A percentile compares a stretch with the other conserved stretches of the same genome.
These are phyloP conservation scores for Drosophila auraria DNA, from an alignment of 1,140 invertebrate genomes.

Conservation along the genomic window DNA sequence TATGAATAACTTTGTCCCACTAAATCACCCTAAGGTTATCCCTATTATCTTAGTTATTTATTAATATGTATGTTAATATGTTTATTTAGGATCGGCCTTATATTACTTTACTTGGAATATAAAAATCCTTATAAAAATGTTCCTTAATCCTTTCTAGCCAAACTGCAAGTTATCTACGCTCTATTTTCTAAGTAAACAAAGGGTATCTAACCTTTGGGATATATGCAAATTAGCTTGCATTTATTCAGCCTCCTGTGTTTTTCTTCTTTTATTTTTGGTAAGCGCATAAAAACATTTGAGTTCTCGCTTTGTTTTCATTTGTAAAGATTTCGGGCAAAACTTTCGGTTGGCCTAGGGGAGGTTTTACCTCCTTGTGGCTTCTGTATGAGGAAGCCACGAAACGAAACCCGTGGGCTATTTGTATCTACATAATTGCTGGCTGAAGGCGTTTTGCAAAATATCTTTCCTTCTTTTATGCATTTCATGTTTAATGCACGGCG, in stretches of 20 bases:
- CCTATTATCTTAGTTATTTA: too few relatives aligned
- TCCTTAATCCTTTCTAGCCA: neutral
- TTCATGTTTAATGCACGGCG: slow-evolving; percentile 53
- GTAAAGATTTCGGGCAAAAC: slow-evolving; percentile 33
- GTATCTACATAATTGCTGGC: slow-evolving; percentile 52
- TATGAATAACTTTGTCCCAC: too few relatives aligned
- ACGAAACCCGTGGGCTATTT: slow-evolving; percentile 18
- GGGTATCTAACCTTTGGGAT: slow-evolving; percentile 1
- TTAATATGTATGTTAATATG: too few relatives aligned
- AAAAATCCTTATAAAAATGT: too few relatives aligned
- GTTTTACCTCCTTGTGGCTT: slow-evolving; percentile 23
- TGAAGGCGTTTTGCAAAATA: slow-evolving; percentile 29
- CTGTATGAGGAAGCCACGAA: neutral
- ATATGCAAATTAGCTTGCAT: slow-evolving; percentile 5
- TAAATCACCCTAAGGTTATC: too few relatives aligned
- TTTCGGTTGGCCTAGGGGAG: slow-evolving; percentile 17
- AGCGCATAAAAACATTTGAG: slow-evolving; percentile 63
- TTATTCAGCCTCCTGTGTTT: slow-evolving; percentile 5
- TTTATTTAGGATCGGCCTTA: too few relatives aligned
- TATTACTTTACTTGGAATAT: too few relatives aligned
- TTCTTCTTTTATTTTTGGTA: slow-evolving; percentile 7
- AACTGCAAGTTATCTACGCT: neutral
- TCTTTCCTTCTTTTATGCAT: slow-evolving; percentile 44
- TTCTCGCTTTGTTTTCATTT: slow-evolving; percentile 41
- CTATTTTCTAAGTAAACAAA: neutral